Percentiles rank a stretch among this genome's conserved stretches.
phyloP scores from a whole-genome alignment of 2,797 vertebrate genomes.

The Phoxinus dragarum region DNA sequence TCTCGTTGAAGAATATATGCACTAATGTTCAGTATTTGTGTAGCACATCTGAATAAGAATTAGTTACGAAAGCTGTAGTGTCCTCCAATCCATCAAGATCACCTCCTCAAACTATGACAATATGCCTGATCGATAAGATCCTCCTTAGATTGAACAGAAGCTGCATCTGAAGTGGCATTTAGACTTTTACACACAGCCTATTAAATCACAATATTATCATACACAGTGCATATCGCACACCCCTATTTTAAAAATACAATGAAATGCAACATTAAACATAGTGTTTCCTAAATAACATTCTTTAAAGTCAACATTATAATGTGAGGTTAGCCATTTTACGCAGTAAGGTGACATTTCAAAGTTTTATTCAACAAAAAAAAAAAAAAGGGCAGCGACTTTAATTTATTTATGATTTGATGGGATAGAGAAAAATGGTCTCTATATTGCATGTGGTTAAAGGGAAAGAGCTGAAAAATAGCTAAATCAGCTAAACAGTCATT shows the following conservation, averaged over 20 bases:
- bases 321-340: not conserved
- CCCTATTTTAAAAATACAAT: not conserved
- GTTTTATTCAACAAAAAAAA: not conserved
- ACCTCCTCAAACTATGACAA: not conserved
- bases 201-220: not conserved
- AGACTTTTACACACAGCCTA: not conserved
- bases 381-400: not conserved
- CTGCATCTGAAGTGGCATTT: not conserved
- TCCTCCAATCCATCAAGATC: not conserved
- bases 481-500: not conserved
- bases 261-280: not conserved
- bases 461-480: not conserved
- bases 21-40: slow-evolving; percentile 35
- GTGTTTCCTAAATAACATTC: not conserved
- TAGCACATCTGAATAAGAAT: slow-evolving; percentile 21
- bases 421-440: not conserved
- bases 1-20: slow-evolving; percentile 60
- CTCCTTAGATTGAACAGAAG: not conserved
- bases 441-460: not conserved
- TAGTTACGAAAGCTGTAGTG: slow-evolving; percentile 21
- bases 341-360: not conserved
- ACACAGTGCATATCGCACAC: not conserved
- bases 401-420: not conserved
- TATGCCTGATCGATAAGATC: not conserved
- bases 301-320: not conserved